phyloP scores from a whole-genome alignment of 2,113 vertebrate genomes.

The Chionis minor region DNA sequence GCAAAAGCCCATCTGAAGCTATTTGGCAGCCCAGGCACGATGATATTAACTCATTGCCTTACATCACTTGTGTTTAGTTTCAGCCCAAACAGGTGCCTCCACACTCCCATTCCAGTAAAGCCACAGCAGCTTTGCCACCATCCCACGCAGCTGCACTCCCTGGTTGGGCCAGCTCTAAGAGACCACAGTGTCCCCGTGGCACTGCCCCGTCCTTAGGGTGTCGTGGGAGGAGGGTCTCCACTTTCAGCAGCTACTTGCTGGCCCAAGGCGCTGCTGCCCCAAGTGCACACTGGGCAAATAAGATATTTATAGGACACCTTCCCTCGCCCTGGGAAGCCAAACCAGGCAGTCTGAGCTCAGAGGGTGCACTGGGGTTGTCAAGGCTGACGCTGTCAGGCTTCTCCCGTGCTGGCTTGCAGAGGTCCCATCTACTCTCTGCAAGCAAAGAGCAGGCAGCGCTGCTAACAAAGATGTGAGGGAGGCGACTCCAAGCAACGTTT shows the following conservation, averaged over 20 bases:
- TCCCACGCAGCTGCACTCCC: neutral
- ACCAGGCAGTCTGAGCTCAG: neutral
- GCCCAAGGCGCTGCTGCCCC: neutral
- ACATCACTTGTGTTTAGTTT: neutral
- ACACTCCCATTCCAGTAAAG: neutral
- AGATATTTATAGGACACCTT: neutral
- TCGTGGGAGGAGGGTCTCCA: neutral
- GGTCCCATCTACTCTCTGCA: neutral
- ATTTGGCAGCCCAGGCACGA: neutral
- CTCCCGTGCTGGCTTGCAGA: neutral
- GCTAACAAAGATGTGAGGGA: neutral
- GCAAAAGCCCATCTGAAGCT: neutral
- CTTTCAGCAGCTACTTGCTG: neutral
- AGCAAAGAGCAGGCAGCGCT: neutral
- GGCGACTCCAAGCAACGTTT: neutral
- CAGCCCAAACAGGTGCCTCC: neutral
- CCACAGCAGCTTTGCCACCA: neutral
- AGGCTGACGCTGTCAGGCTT: neutral
- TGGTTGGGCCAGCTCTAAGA: neutral
- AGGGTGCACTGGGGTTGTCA: neutral
- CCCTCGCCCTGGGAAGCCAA: neutral
- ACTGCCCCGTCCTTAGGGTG: neutral
- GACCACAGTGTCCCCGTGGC: neutral
- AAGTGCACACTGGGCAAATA: neutral
- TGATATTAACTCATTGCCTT: neutral